phyloP scores from a whole-genome alignment of 2,888 invertebrate species.

The Caenorhabditis angaria region DNA sequence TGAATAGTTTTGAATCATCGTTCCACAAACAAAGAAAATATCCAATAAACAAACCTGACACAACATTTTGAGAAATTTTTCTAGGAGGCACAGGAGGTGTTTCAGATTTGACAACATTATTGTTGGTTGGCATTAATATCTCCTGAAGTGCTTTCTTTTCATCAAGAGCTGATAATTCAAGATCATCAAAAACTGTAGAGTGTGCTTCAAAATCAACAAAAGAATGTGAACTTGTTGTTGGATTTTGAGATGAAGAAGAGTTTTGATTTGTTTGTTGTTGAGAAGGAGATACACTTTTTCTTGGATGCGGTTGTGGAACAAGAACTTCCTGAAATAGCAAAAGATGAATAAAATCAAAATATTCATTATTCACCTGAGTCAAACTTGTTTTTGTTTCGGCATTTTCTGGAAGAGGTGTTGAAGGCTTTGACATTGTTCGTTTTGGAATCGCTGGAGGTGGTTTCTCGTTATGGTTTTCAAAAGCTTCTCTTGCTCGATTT shows the following conservation, averaged over 20 bases:
- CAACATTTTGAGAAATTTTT: not conserved
- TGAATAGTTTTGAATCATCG: not conserved
- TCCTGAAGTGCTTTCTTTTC: slow-evolving; percentile 55
- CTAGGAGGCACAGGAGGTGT: not conserved
- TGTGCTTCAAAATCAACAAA: slow-evolving; percentile 61
- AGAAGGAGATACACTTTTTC: not conserved
- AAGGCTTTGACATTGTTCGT: not conserved
- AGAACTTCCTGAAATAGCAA: slow-evolving; percentile 26
- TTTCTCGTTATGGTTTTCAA: slow-evolving; percentile 42
- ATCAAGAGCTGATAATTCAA: slow-evolving; percentile 63
- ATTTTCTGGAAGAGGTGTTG: slow-evolving; percentile 2
- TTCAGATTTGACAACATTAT: not conserved
- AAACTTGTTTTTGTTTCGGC: not conserved
- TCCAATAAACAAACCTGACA: no score
- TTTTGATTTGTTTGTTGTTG: slow-evolving; percentile 2
- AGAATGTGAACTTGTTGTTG: slow-evolving; percentile 9
- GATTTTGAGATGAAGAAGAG: slow-evolving; percentile 6
- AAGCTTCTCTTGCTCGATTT: slow-evolving; percentile 45
- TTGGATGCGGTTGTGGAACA: slow-evolving; percentile 19
- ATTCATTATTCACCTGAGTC: not conserved
- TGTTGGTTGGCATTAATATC: slow-evolving; percentile 23
- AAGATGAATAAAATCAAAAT: not conserved
- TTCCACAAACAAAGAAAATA: no score
- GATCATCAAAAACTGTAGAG: slow-evolving; percentile 61
- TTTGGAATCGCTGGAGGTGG: slow-evolving; percentile 2